Evolutionary conservation across 1,140 invertebrate genomes (phyloP).

Genomic region (Pseudomyrmex gracilis): DNA sequence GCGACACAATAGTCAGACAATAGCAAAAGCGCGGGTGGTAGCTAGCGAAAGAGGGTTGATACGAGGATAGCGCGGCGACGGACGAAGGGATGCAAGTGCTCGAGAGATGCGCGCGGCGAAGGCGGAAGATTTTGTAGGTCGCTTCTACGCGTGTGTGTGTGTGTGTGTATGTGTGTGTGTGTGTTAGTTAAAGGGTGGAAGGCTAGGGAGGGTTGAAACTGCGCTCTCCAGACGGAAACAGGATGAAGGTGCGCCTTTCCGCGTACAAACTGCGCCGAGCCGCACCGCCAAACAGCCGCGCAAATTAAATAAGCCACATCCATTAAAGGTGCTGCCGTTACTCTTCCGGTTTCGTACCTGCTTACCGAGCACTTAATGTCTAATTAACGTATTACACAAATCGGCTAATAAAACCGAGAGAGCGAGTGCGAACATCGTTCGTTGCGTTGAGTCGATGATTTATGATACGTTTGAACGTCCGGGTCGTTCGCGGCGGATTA

Average conservation of each 20-base stretch:
- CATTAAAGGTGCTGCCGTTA: conserved; percentile 42
- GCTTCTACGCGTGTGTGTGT: not conserved
- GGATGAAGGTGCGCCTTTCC: conserved; percentile 66
- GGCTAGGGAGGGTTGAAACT: conserved; percentile 49
- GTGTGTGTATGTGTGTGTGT: not conserved
- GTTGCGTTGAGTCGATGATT: not conserved
- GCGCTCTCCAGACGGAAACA: conserved; percentile 57
- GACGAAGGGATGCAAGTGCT: conserved; percentile 57
- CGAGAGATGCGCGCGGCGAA: conserved; percentile 64
- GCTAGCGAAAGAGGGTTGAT: conserved; percentile 69
- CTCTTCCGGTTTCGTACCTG: conserved; percentile 13
- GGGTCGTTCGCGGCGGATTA: not conserved
- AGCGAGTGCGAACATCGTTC: not conserved
- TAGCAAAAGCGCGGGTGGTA: conserved; percentile 73
- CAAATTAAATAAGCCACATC: conserved; percentile 66
- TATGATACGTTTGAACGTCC: not conserved
- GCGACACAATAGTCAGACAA: conserved; percentile 83
- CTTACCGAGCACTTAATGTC: conserved; percentile 56
- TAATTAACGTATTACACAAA: conserved; percentile 57
- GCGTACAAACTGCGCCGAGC: conserved; percentile 58
- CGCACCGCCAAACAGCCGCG: conserved; percentile 46
- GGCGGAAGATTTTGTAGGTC: conserved; percentile 58
- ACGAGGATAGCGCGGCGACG: conserved; percentile 38
- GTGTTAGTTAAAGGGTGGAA: not conserved
- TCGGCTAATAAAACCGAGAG: conserved; percentile 38